Percentiles rank a stretch among this genome's conserved stretches.
Conservation (phyloP, 2,888 invertebrate genomes). For the Zeuzera pyrina region DNA sequence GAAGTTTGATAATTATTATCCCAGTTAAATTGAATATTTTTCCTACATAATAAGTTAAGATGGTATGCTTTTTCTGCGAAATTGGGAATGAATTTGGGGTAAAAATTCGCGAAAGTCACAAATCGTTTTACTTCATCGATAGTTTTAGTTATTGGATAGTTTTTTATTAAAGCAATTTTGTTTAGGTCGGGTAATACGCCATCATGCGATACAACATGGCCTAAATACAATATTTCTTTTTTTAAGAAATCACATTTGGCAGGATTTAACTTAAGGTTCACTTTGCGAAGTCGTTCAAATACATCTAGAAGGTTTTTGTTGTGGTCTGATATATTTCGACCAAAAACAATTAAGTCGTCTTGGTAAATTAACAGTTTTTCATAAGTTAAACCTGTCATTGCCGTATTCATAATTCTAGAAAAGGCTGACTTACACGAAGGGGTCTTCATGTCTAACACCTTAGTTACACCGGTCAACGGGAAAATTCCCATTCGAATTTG, state of each 20-base stretch:
- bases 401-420: slow-evolving; percentile 3
- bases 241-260: slow-evolving; percentile 7
- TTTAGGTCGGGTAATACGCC: slow-evolving; percentile 2
- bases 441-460: neutral
- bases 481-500: neutral
- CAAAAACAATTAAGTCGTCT: neutral
- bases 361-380: neutral
- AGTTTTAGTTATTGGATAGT: slow-evolving; percentile 2
- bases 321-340: neutral
- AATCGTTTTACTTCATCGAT: slow-evolving; percentile 1
- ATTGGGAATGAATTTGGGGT: neutral
- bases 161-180: neutral
- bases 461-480: neutral
- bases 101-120: slow-evolving; percentile 1
- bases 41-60: slow-evolving; percentile 1
- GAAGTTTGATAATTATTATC: slow-evolving; percentile 1
- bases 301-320: neutral
- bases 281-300: neutral
- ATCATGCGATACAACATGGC: slow-evolving; percentile 1
- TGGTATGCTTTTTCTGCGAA: slow-evolving; percentile 1
- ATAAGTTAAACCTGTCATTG: slow-evolving; percentile 6
- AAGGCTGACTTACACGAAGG: neutral
- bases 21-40: slow-evolving; percentile 4
- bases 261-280: neutral
- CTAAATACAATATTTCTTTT: slow-evolving; percentile 7